Percentiles rank a stretch among this genome's conserved stretches.
phyloP scores from a whole-genome alignment of 2,888 invertebrate genomes.

The Yponomeuta plumbellus region DNA sequence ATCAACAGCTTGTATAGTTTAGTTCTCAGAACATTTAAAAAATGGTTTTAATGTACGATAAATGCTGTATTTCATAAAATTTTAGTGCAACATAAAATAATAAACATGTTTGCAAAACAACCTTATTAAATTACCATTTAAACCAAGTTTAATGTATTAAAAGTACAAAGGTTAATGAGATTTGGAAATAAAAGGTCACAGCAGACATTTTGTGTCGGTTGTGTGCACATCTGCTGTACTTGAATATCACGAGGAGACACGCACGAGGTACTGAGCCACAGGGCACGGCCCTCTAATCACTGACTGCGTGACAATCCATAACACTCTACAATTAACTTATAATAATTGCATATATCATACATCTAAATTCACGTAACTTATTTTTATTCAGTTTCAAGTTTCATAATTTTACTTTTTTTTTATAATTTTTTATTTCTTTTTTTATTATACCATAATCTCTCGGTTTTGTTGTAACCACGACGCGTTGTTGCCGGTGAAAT shows the following conservation, averaged over 20 bases:
- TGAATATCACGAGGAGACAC: constrained; percentile 44
- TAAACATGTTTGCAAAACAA: constrained; percentile 13
- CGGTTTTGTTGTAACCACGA: constrained; percentile 70
- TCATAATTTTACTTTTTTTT: constrained; percentile 76
- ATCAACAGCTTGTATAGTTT: constrained; percentile 14
- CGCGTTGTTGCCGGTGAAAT: constrained; percentile 83
- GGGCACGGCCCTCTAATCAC: neutral
- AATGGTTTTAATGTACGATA: constrained; percentile 15
- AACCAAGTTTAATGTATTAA: constrained; percentile 21
- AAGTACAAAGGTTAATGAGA: constrained; percentile 52
- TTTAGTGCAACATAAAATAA: constrained; percentile 22
- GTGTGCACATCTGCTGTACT: constrained; percentile 64
- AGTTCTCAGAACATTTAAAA: neutral
- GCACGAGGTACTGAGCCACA: constrained; percentile 1
- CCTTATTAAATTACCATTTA: neutral
- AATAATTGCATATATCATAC: constrained; percentile 75
- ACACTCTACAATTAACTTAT: constrained; percentile 73
- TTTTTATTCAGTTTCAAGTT: constrained; percentile 75
- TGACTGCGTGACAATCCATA: constrained; percentile 36
- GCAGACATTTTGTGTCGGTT: constrained; percentile 34
- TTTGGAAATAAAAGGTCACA: constrained; percentile 49
- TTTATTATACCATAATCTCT: constrained; percentile 77
- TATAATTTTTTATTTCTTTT: constrained; percentile 53
- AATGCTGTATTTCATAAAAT: constrained; percentile 17
- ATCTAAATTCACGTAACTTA: constrained; percentile 74